Percentiles rank a stretch among this genome's conserved stretches.
phyloP scores from a whole-genome alignment of 1,140 invertebrate species.

The Drosophila kikkawai region DNA sequence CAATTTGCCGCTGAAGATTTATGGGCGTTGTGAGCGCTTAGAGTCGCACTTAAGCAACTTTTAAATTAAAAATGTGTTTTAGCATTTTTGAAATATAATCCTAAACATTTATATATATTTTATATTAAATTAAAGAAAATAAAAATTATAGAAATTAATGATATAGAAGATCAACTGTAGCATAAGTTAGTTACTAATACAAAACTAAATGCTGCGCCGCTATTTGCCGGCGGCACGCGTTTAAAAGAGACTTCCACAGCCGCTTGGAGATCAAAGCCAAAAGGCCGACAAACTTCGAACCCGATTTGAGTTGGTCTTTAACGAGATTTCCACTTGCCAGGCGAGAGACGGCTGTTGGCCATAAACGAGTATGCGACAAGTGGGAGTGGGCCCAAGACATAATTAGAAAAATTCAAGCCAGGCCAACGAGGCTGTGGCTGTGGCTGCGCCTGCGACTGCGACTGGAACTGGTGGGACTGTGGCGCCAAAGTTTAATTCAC shows the following conservation, averaged over 20 bases:
- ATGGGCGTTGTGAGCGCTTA: slow-evolving; percentile 59
- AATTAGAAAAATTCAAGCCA: slow-evolving; percentile 43
- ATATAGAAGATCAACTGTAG: not conserved
- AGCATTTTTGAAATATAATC: too few relatives aligned
- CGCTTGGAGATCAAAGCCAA: slow-evolving; percentile 61
- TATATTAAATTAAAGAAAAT: not conserved
- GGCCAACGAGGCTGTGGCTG: slow-evolving; percentile 15
- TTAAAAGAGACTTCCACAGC: slow-evolving; percentile 52
- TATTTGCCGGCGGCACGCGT: slow-evolving; percentile 66
- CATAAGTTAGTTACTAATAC: slow-evolving; percentile 6
- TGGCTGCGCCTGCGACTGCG: slow-evolving; percentile 8
- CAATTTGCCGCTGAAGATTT: slow-evolving; percentile 70
- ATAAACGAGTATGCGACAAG: slow-evolving; percentile 61
- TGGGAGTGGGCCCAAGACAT: slow-evolving; percentile 60
- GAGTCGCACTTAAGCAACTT: slow-evolving; percentile 8
- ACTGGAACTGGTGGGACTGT: slow-evolving; percentile 31
- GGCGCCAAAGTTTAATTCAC: slow-evolving; percentile 68
- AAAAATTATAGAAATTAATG: not conserved
- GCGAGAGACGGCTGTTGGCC: slow-evolving; percentile 28
- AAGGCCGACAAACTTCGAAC: slow-evolving; percentile 47
- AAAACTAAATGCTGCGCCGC: slow-evolving; percentile 26
- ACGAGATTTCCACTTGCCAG: slow-evolving; percentile 62
- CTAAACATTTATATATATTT: not conserved
- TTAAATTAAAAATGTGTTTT: not conserved
- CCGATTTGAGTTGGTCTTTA: slow-evolving; percentile 58